Conservation (phyloP, 2,888 invertebrate genomes). For the Dicyrtoma fusca region DNA sequence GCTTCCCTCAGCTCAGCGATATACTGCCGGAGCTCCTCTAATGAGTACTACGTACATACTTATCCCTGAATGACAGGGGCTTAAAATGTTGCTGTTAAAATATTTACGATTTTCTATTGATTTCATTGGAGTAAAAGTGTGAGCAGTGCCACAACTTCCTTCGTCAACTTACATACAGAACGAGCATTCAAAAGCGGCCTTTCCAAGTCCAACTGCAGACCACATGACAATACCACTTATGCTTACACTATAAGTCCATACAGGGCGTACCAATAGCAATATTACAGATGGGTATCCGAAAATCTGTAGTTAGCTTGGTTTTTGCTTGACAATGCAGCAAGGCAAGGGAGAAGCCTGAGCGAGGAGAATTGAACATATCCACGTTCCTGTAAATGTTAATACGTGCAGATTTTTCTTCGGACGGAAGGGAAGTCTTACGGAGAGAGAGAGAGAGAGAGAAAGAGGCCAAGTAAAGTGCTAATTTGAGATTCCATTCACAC, state of each 20-base stretch:
- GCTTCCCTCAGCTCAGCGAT: too few species aligned
- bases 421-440: constrained; percentile 9
- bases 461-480: constrained; percentile 52
- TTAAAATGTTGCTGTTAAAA: too few species aligned
- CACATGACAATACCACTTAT: background rate
- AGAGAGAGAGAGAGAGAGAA: constrained; percentile 2
- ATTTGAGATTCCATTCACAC: constrained; percentile 57
- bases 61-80: too few species aligned
- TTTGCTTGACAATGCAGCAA: background rate
- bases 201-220: too few species aligned
- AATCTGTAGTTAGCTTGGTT: background rate
- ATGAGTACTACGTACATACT: too few species aligned
- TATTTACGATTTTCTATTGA: too few species aligned
- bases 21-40: too few species aligned
- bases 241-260: background rate
- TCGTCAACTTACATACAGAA: too few species aligned
- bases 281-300: background rate
- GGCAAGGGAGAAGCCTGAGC: background rate
- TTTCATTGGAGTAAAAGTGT: too few species aligned
- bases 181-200: too few species aligned
- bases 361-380: background rate
- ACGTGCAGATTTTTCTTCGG: constrained; percentile 18
- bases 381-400: constrained; percentile 8
- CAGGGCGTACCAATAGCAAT: too few species aligned
- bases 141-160: too few species aligned